Conservation (phyloP, 2,888 invertebrate species). For the Eumerus sabulonum region DNA sequence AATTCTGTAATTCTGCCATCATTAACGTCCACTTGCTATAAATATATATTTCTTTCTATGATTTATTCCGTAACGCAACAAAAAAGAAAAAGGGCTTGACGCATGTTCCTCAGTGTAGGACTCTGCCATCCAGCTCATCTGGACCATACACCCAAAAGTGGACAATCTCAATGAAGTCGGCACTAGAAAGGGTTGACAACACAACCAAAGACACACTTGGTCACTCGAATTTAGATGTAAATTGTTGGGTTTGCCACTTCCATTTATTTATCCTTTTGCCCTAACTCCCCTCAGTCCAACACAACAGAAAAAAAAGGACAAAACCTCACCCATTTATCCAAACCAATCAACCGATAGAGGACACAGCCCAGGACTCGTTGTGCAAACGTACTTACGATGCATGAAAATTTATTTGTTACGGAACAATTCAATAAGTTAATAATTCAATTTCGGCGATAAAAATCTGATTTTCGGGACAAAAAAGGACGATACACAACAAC, state of each 20-base stretch:
- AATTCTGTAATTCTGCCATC: slow-evolving; percentile 49
- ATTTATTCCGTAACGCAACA: slow-evolving; percentile 43
- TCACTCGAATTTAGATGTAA: slow-evolving; percentile 66
- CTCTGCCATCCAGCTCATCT: slow-evolving; percentile 19
- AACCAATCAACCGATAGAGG: too few relatives aligned
- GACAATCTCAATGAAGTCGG: too few relatives aligned
- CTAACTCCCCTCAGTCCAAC: slow-evolving; percentile 32
- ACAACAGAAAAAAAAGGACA: slow-evolving; percentile 3
- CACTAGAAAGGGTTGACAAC: slow-evolving; percentile 57
- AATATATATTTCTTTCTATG: slow-evolving; percentile 47
- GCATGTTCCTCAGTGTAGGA: slow-evolving; percentile 26
- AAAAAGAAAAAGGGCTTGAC: slow-evolving; percentile 56
- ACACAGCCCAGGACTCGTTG: slow-evolving; percentile 13
- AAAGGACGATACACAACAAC: slow-evolving; percentile 13
- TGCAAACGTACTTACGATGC: slow-evolving; percentile 70
- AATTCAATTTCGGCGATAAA: slow-evolving; percentile 71
- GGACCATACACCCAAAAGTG: background rate
- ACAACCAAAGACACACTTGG: slow-evolving; percentile 62
- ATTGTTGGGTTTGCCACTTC: slow-evolving; percentile 68
- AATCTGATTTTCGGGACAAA: slow-evolving; percentile 64
- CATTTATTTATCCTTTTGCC: slow-evolving; percentile 28
- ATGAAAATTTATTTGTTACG: slow-evolving; percentile 72
- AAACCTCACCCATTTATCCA: slow-evolving; percentile 30
- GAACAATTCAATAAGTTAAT: slow-evolving; percentile 72
- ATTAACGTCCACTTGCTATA: slow-evolving; percentile 66